phyloP scores from a whole-genome alignment of 2,888 invertebrate species.

The Lepidocyrtinus sp. region DNA sequence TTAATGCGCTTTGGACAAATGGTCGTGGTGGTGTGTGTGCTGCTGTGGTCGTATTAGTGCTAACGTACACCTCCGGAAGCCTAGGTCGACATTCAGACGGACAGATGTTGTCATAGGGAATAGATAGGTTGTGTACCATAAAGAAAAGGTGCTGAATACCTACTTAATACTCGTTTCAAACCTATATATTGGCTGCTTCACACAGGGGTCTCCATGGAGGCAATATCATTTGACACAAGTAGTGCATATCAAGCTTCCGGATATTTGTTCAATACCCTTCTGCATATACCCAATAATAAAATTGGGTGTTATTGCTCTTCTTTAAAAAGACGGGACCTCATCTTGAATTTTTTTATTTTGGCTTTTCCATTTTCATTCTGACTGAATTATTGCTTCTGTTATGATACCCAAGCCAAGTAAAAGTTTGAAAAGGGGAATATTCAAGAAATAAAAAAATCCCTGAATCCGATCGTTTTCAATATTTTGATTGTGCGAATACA shows the following conservation, averaged over 20 bases:
- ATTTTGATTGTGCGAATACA: not conserved
- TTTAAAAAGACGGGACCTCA: not conserved
- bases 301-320: not conserved
- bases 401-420: not conserved
- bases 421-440: not conserved
- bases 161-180: too few relatives aligned
- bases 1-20: slow-evolving; percentile 27
- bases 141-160: too few relatives aligned
- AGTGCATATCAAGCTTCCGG: not conserved
- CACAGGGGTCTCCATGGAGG: too few relatives aligned
- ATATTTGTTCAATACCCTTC: not conserved
- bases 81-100: slow-evolving; percentile 22
- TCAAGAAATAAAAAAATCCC: not conserved
- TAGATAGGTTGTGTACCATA: too few relatives aligned
- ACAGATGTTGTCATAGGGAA: slow-evolving; percentile 8
- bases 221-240: too few relatives aligned
- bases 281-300: not conserved
- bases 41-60: not conserved
- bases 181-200: too few relatives aligned
- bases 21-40: not conserved
- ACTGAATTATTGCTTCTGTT: slow-evolving; percentile 23
- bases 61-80: slow-evolving; percentile 16
- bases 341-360: slow-evolving; percentile 4
- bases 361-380: slow-evolving; percentile 11
- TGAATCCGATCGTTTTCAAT: not conserved